phyloP scores from a whole-genome alignment of 2,797 vertebrate species.

The Enoplosus armatus region DNA sequence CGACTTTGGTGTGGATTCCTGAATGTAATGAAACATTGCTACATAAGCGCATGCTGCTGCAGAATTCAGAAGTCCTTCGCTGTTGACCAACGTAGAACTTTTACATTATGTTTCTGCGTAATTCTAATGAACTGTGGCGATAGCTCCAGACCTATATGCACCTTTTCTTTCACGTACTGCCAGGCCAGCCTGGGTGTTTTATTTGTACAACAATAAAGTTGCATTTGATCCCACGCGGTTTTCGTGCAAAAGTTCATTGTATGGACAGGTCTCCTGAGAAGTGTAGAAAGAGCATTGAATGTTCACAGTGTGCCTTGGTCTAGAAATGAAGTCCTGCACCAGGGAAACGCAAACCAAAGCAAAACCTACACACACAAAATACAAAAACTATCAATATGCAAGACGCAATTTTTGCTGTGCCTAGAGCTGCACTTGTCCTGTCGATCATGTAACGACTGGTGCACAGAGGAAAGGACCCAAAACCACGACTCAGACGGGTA shows the following conservation, averaged over 20 bases:
- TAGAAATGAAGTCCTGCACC: not conserved
- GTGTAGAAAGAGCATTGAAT: not conserved
- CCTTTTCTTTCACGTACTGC: not conserved
- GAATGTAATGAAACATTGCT: no score
- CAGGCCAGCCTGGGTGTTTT: not conserved
- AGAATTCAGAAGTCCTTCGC: not conserved
- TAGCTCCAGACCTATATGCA: not conserved
- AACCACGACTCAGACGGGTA: no score
- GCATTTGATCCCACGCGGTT: not conserved
- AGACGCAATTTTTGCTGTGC: no score
- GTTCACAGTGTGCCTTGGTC: not conserved
- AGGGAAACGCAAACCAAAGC: not conserved
- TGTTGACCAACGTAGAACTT: not conserved
- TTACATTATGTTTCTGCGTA: not conserved
- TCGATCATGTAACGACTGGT: no score
- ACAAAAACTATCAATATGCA: not conserved
- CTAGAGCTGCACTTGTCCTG: no score
- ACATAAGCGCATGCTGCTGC: not conserved
- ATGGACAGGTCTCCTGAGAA: not conserved
- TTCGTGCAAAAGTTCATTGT: not conserved
- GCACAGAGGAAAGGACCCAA: no score
- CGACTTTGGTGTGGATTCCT: no score
- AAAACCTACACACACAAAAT: not conserved
- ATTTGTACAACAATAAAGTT: slow-evolving; percentile 6
- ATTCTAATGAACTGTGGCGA: not conserved